Evolutionary conservation across 2,888 invertebrate genomes (phyloP), one percentile per base, ranked within the genome.

Genomic region (Alentia gelatinosa): DNA sequence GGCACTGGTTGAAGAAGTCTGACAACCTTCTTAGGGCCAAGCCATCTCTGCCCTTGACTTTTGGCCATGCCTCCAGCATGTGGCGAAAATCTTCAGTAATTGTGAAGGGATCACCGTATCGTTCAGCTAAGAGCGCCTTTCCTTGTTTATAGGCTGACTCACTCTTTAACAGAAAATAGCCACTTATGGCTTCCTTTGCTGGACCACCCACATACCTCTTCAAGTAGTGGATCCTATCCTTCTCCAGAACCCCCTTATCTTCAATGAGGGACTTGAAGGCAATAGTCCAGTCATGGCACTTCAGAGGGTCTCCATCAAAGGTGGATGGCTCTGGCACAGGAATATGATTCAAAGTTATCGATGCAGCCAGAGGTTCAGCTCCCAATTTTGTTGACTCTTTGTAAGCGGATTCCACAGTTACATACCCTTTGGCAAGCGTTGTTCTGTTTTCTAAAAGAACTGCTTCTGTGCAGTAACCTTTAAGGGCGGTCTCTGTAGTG

Each of bases 41-140:
- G n/a, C n/a, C n/a, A n/a, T n/a, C n/a, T n/a, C n/a, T n/a, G n/a
- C n/a, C n/a, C n/a, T 63, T 37, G 12, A 91, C 68, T 35, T 90
- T 90, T 5, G 93, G 92, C 93, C 93, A 93, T 26, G 26, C 56
- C 35, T 93, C 92, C 15, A 93, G 74, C 37, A 92, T 92, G 50
- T 92, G 90, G 39, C 91, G 89, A 47, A 91, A 93, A 1, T 92
- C 92, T 79, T 91, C 90, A 0, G 90, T 83, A 26, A 93, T 56
- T 0, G 90, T 35, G 74, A 92, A 93, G 37, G 91, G 92, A 39
- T 92, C 88, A 5, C 93, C 92, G 86, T 83, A 93, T 26, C 93
- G 56, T 56, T 92, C 84, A 12, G 92, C 91, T 15, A 93, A 68
- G 35, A 91, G 23, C 23, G 74, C 88, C 50, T 91, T 90, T 1